phyloP scores from a whole-genome alignment of 2,113 vertebrate species.

The Bubalus kerabau region DNA sequence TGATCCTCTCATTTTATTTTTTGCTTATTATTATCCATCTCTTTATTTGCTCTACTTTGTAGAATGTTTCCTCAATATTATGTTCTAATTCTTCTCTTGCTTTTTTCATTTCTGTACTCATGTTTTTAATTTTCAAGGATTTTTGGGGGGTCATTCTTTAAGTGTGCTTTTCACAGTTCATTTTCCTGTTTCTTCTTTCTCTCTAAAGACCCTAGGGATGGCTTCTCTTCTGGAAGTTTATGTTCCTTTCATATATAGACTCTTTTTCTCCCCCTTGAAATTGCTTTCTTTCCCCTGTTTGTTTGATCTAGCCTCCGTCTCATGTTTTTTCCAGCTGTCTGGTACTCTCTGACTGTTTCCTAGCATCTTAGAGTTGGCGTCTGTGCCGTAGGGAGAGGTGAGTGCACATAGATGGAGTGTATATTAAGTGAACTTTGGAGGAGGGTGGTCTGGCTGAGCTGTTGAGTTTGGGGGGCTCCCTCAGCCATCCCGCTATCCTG shows the following conservation, averaged over 20 bases:
- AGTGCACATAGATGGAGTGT: background rate
- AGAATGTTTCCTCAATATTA: background rate
- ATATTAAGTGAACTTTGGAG: background rate
- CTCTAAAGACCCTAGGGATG: background rate
- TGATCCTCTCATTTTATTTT: background rate
- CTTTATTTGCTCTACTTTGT: background rate
- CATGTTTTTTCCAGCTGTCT: background rate
- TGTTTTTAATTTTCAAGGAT: background rate
- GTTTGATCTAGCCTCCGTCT: background rate
- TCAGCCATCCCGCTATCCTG: background rate
- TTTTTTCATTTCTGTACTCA: background rate
- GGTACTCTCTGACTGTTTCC: background rate
- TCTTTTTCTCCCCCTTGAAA: background rate
- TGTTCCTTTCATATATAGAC: background rate
- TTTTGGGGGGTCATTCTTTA: background rate
- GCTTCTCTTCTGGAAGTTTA: background rate
- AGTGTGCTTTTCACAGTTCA: background rate
- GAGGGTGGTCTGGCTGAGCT: background rate
- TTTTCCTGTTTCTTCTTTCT: background rate
- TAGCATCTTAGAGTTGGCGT: background rate
- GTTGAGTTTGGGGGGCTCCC: background rate
- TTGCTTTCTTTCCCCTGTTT: background rate
- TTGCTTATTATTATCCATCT: background rate
- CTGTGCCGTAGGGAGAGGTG: accelerated
- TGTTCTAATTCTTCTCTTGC: background rate